Percentiles rank a stretch among this genome's conserved stretches.
Conservation (phyloP, 1,140 invertebrate species). For the Aphelinus certus region DNA sequence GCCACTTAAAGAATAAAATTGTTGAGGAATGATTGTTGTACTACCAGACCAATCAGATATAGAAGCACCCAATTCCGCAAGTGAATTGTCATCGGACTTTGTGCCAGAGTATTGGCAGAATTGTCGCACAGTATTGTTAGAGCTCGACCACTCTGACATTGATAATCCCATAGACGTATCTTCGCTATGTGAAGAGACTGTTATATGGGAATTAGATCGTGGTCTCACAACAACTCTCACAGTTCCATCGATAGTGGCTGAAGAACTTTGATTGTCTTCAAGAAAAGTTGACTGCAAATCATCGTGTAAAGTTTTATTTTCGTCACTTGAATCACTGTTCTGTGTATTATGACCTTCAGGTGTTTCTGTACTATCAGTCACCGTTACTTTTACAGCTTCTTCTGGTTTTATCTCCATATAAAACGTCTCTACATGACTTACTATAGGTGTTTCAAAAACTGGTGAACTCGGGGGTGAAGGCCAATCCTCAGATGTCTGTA, state of each 20-base stretch:
- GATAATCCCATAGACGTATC: constrained; percentile 85
- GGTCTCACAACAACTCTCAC: constrained; percentile 80
- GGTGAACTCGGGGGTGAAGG: constrained; percentile 80
- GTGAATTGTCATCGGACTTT: constrained; percentile 69
- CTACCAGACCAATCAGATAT: constrained; percentile 71
- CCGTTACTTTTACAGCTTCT: constrained; percentile 75
- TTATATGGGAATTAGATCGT: constrained; percentile 78
- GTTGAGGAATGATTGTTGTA: constrained; percentile 62
- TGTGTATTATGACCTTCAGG: constrained; percentile 51
- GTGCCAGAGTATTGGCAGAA: constrained; percentile 74
- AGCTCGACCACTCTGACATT: constrained; percentile 86
- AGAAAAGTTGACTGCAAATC: constrained; percentile 60
- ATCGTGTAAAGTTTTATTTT: constrained; percentile 65
- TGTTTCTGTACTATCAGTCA: constrained; percentile 67
- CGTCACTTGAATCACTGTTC: constrained; percentile 66
- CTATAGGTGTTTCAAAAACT: constrained; percentile 70
- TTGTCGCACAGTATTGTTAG: constrained; percentile 80
- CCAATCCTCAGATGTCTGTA: constrained; percentile 78
- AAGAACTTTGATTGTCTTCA: constrained; percentile 63
- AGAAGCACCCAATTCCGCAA: constrained; percentile 68
- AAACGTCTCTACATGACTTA: constrained; percentile 86
- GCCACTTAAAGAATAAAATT: constrained; percentile 53
- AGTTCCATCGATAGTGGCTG: constrained; percentile 78
- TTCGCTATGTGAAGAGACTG: constrained; percentile 76
- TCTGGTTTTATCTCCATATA: constrained; percentile 81